Evolutionary conservation across 2,888 invertebrate species (phyloP), one percentile per base, ranked within the genome.

Genomic region (Lasius fuliginosus): DNA sequence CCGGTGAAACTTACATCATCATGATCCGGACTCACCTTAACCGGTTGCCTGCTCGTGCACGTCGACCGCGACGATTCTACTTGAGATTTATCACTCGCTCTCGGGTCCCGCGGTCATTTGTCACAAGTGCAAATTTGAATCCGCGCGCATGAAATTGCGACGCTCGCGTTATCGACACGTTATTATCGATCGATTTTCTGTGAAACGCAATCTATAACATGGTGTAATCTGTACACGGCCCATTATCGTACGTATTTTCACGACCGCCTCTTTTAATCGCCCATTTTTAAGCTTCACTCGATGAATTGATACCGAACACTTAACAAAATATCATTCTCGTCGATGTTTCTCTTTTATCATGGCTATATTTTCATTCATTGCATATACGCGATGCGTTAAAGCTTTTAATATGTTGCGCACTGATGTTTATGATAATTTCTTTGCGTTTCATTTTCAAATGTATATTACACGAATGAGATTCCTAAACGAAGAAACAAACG

Each of bases 21-120:
- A 82, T 81, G 89, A 87, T 89, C 85, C 65, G 64, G 64, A 84
- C 83, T 83, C 79, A 68, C 76, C 71, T 73, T 49, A 81, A 89
- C 87, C 89, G 89, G 87, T 89, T 87, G 86, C 81, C 74, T 60
- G 67, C 49, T 40, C 75, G 65, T 33, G 58, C 67, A 64, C 27
- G 73, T 82, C 69, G 42, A 67, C 82, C 73, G 58, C 84, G 76
- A 79, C 82, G 87, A 83, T 83, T 83, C 83, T 65, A 74, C 56
- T 33, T 42, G 73, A 83, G 85, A 89, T 89, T 87, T 89, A 87
- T 89, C 86, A 85, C 75, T 12, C 40, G 67, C 84, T 85, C 87
- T 83, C 87, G 67, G 56, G 77, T 81, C 74, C n/a, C 83, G 74
- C 58, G 58, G 64, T 83, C 82, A 86, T 88, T 88, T 88, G 85